Evolutionary conservation across 2,888 invertebrate genomes (phyloP), one percentile per base, ranked within the genome.

Genomic region (Andrena trimmerana): DNA sequence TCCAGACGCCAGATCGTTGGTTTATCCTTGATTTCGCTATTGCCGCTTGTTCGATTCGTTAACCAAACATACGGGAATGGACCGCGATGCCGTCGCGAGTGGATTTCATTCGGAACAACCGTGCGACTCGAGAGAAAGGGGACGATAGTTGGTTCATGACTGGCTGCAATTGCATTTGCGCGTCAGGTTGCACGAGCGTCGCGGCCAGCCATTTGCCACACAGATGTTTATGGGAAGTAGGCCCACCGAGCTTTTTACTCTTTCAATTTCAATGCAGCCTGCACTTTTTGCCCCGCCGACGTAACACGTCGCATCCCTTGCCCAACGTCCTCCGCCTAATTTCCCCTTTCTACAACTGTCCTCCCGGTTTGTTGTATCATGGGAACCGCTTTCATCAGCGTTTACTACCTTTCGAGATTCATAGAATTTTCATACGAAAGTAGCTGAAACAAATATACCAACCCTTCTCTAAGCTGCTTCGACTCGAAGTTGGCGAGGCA

Each of bases 171-270:
- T 78, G 67, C 70, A 81, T 69, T 31, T 57, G 63, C 71, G 77
- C 85, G 80, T 73, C 86, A 86, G 83, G 85, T 90, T 89, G 86
- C 84, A 85, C 76, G 81, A 63, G 83, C 79, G 85, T 75, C 59
- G 71, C 33, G 67, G 71, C 50, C 84, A 70, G 82, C 85, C 92
- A 92, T 90, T 92, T 92, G 92, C 81, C 73, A 57, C 79, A 80
- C 92, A 93, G 88, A 86, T 92, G 93, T 89, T 89, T 75, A 65
- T 78, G 84, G 54, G 87, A 88, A 86, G 76, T 77, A 52, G 24
- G 54, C 70, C 50, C 65, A 76, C 72, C 71, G 54, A 33, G 57
- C 78, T 79, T 85, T 85, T 85, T 85, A 50, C 69, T 77, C 60
- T 33, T 62, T 62, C 20, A 48, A 67, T 70, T 67, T 59, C 42